Percentiles rank a stretch among this genome's conserved stretches.
These are phyloP conservation scores for Chlamydotis undulata DNA, from an alignment of 2,113 vertebrate species.

Conservation along the genomic window DNA sequence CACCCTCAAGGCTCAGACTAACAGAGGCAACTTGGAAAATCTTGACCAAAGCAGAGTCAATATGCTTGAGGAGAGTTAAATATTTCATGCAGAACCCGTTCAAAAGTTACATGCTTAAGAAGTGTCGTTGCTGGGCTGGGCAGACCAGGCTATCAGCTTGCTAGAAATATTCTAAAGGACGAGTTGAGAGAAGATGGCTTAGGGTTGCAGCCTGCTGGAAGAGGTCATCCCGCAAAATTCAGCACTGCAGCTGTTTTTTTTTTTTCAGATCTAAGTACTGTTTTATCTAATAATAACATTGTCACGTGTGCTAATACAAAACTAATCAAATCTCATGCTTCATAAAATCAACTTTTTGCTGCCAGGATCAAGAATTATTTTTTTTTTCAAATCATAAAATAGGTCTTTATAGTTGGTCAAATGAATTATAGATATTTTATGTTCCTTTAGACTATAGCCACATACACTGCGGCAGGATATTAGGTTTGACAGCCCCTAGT, in stretches of 20 bases:
- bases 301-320: background rate
- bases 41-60: background rate
- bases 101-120: background rate
- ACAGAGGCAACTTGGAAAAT: background rate
- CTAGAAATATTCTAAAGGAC: background rate
- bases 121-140: rapidly evolving
- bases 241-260: background rate
- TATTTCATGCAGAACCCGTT: background rate
- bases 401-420: background rate
- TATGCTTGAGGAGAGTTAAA: background rate
- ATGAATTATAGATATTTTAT: background rate
- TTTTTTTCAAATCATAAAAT: background rate
- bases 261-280: background rate
- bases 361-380: background rate
- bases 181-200: background rate
- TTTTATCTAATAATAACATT: background rate
- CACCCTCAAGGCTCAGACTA: background rate
- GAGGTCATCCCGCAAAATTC: background rate
- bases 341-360: background rate
- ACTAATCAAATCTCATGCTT: background rate
- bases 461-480: background rate
- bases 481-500: background rate
- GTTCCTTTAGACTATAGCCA: background rate
- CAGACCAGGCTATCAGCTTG: background rate
- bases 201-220: background rate